Evolutionary conservation across 1,140 invertebrate species (phyloP), one percentile per base, ranked within the genome.

Genomic region (Zophobas morio): DNA sequence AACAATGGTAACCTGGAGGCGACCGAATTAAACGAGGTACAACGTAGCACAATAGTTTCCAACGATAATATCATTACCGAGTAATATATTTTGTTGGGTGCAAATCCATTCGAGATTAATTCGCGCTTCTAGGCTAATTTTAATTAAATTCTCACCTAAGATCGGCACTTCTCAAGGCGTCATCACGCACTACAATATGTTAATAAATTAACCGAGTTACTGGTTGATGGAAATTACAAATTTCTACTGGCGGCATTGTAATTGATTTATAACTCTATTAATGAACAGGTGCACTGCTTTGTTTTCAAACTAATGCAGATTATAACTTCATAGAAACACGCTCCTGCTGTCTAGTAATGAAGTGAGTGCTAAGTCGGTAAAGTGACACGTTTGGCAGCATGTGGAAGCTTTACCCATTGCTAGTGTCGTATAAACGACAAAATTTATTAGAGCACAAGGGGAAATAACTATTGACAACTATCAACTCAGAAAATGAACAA

Each of bases 1-100:
- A 92, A 91, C 80, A 90, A 94, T 84, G 92, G 92, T 35, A 88
- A 89, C 76, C 85, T 95, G 60, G 91, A 93, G 76, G 87, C 87
- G 40, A 90, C 91, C 39, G 94, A 95, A 86, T 86, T 95, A 40
- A 88, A 90, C 35, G 88, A 90, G 86, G 90, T 92, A 86, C 82
- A 81, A 8, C 57, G 39, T 63, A 63, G 57, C 57, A 63, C 57
- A 63, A 63, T 63, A 63, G 57, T 63, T 63, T 20, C 4, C 57
- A 8, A 40, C 57, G 36, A 63, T 63, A 63, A 63, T 63, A 37
- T 63, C 57, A 63, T 63, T 63, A 63, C 20, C 57, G 1, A n/a
- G 35, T 63, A 39, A 63, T 63, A 63, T 63, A 63, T 63, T 63
- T 63, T 63, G 57, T 39, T 63, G 37, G 56, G 34, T 1, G 35